These are phyloP conservation scores for Etheostoma cragini DNA, from an alignment of 2,113 vertebrate species.

Conservation along the genomic window DNA sequence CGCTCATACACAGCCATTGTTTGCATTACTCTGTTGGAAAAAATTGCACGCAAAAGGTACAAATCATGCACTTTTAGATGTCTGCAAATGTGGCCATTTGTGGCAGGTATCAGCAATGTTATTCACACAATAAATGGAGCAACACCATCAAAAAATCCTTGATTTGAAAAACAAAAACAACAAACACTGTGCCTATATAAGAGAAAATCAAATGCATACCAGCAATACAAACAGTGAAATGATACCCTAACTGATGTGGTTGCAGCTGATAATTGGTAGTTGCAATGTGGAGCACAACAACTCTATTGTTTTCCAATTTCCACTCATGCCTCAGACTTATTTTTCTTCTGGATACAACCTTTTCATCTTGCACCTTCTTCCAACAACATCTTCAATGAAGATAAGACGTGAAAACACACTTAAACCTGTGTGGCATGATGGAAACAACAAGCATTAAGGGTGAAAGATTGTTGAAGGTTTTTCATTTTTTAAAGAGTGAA, in stretches of 20 bases:
- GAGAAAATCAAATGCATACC: neutral
- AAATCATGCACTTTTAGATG: slow-evolving; percentile 38
- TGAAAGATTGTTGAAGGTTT: neutral
- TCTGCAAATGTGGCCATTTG: slow-evolving; percentile 29
- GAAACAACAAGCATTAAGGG: slow-evolving; percentile 21
- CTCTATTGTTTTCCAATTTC: slow-evolving; percentile 48
- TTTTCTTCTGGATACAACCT: slow-evolving; percentile 28
- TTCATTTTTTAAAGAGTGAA: slow-evolving; percentile 19
- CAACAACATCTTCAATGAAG: slow-evolving; percentile 32
- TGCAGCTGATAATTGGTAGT: neutral
- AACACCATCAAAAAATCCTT: slow-evolving; percentile 3
- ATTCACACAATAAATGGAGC: slow-evolving; percentile 28
- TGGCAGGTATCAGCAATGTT: slow-evolving; percentile 32
- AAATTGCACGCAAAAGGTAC: slow-evolving; percentile 25
- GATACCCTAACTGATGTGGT: slow-evolving; percentile 20
- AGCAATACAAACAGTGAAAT: slow-evolving; percentile 27
- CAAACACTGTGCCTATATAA: neutral
- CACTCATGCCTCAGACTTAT: slow-evolving; percentile 17
- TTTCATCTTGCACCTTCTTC: slow-evolving; percentile 24
- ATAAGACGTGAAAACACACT: slow-evolving; percentile 30
- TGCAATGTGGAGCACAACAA: slow-evolving; percentile 13
- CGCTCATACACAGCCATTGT: slow-evolving; percentile 12
- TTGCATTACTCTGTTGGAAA: slow-evolving; percentile 24
- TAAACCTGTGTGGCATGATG: slow-evolving; percentile 25
- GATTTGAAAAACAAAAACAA: slow-evolving; percentile 21